Conservation (phyloP, 2,113 vertebrate genomes). For the Aegotheles bennettii region DNA sequence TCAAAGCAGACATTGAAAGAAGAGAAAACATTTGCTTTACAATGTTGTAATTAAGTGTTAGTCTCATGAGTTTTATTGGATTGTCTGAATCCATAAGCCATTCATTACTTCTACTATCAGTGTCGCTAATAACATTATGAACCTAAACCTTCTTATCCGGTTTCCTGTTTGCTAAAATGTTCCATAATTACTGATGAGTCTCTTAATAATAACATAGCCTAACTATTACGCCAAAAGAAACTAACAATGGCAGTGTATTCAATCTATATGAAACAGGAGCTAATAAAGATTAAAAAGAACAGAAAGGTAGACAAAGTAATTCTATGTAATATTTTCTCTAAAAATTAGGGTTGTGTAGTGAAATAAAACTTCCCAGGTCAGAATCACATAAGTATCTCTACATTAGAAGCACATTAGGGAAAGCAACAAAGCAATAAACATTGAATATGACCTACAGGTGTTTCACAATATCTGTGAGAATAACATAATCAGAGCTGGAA, state of each 20-base stretch:
- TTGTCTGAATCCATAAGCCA: not conserved
- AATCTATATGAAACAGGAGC: not conserved
- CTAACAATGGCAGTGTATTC: not conserved
- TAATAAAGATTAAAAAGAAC: not conserved
- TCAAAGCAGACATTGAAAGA: not conserved
- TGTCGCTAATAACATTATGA: not conserved
- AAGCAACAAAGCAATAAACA: not conserved
- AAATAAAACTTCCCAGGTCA: not conserved
- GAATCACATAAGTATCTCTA: not conserved
- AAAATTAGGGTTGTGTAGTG: not conserved
- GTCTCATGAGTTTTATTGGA: not conserved
- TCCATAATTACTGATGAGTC: not conserved
- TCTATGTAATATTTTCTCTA: not conserved
- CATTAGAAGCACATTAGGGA: not conserved
- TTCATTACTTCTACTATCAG: not conserved
- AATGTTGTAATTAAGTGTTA: not conserved
- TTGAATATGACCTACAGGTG: not conserved
- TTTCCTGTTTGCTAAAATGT: not conserved
- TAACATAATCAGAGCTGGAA: not conserved
- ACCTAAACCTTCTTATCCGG: not conserved
- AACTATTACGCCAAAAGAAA: not conserved
- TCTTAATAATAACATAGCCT: not conserved
- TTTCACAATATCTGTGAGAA: not conserved
- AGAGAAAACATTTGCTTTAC: not conserved
- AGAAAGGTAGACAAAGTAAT: not conserved